These are phyloP conservation scores for Ophthalmolycus amberensis DNA, from an alignment of 2,113 vertebrate species.

Conservation along the genomic window DNA sequence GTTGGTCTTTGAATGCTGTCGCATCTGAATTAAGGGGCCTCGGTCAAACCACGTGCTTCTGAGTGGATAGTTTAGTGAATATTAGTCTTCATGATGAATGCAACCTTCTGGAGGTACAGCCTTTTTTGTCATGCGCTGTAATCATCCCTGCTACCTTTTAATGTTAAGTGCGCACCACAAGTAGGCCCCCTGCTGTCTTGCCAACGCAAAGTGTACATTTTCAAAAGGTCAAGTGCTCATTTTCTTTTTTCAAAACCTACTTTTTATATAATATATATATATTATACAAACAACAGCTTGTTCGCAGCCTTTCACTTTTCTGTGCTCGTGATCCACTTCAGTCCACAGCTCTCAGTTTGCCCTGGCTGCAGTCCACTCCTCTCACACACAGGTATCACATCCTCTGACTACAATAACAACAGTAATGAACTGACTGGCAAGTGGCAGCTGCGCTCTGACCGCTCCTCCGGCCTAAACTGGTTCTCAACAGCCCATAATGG, in stretches of 20 bases:
- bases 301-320: not conserved
- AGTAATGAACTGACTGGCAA: conserved; percentile 66
- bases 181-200: conserved; percentile 10
- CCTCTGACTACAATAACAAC: conserved; percentile 50
- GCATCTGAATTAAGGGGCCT: not conserved
- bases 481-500: conserved; percentile 63
- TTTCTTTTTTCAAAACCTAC: not conserved
- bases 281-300: too few relatives aligned
- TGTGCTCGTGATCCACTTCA: conserved; percentile 11
- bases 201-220: conserved; percentile 21
- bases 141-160: not conserved
- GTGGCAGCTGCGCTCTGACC: conserved; percentile 61
- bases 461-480: conserved; percentile 56
- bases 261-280: too few relatives aligned
- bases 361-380: not conserved
- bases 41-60: not conserved
- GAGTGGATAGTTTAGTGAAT: not conserved
- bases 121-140: conserved; percentile 6
- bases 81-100: not conserved
- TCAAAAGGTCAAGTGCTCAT: conserved; percentile 45
- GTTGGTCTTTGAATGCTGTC: not conserved
- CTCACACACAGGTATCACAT: conserved; percentile 31
- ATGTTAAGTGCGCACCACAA: conserved; percentile 24
- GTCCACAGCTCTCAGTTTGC: conserved; percentile 16
- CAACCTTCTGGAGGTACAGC: not conserved